A percentile compares a stretch with the other conserved stretches of the same genome.
phyloP scores from a whole-genome alignment of 2,797 vertebrate species.

The Microctenopoma lineatum region DNA sequence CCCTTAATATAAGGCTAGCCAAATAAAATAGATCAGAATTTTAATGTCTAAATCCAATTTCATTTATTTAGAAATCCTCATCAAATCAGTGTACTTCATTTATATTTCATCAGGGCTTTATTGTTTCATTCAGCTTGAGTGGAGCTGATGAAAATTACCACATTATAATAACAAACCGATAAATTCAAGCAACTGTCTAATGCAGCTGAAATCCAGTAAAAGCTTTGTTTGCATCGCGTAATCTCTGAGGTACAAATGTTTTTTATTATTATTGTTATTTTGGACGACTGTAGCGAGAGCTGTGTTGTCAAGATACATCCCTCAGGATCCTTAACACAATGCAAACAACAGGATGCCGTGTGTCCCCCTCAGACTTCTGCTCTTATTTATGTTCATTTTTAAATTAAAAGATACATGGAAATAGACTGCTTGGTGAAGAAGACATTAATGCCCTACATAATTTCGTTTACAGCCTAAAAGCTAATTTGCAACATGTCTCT shows the following conservation, averaged over 20 bases:
- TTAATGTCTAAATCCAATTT: slow-evolving; percentile 7
- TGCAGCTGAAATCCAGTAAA: slow-evolving; percentile 20
- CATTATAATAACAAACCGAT: slow-evolving; percentile 50
- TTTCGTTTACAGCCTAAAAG: background rate
- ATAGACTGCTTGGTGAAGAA: slow-evolving; percentile 7
- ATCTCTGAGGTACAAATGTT: slow-evolving; percentile 27
- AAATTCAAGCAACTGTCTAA: slow-evolving; percentile 29
- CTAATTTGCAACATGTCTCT: background rate
- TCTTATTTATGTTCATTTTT: slow-evolving; percentile 30
- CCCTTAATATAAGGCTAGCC: background rate
- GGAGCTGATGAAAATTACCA: slow-evolving; percentile 38
- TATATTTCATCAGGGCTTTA: slow-evolving; percentile 33
- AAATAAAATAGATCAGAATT: slow-evolving; percentile 10
- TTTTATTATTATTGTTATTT: slow-evolving; percentile 41
- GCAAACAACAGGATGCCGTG: slow-evolving; percentile 24
- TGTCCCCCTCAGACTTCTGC: background rate
- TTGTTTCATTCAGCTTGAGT: slow-evolving; percentile 38
- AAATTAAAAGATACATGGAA: background rate
- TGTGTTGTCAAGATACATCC: slow-evolving; percentile 21
- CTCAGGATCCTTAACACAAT: slow-evolving; percentile 28
- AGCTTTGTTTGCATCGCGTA: background rate
- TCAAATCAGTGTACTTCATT: slow-evolving; percentile 34
- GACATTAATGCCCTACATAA: background rate
- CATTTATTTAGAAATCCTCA: slow-evolving; percentile 24
- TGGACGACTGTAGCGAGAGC: slow-evolving; percentile 29